Evolutionary conservation across 2,113 vertebrate genomes (phyloP).

Genomic region (Heterocephalus glaber): DNA sequence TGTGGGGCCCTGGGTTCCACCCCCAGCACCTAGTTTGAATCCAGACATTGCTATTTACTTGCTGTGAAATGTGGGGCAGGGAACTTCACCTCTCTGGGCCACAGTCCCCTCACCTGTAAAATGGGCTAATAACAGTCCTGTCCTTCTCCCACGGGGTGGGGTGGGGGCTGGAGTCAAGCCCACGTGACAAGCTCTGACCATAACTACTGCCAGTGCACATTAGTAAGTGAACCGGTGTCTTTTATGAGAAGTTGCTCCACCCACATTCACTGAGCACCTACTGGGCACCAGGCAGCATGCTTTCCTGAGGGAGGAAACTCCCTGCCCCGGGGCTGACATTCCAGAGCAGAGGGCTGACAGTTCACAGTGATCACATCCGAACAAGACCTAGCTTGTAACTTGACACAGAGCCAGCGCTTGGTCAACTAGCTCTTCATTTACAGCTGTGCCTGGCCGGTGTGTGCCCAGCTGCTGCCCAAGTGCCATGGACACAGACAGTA

Average conservation of each 20-base stretch:
- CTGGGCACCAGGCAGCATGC: background rate
- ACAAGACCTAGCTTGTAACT: background rate
- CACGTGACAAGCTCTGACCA: background rate
- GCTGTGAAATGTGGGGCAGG: background rate
- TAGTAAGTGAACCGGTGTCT: background rate
- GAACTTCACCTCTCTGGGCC: background rate
- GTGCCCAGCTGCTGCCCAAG: background rate
- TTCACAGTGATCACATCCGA: background rate
- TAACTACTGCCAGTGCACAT: background rate
- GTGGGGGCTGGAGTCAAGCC: background rate
- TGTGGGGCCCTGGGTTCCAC: too few relatives aligned
- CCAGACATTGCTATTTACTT: background rate
- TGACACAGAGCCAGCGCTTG: background rate
- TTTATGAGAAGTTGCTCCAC: background rate
- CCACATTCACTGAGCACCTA: background rate
- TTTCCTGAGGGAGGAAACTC: background rate
- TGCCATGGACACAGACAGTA: background rate
- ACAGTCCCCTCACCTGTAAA: background rate
- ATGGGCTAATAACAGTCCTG: background rate
- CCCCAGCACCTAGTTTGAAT: background rate
- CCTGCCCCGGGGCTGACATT: background rate
- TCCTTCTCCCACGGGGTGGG: too few relatives aligned
- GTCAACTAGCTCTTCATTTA: background rate
- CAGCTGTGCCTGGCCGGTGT: background rate
- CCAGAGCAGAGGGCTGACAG: background rate